Evolutionary conservation across 23 tunicate species (phyloP), one percentile per base, ranked within the genome.

Genomic region (Oikopleura vanhoeffeni): DNA sequence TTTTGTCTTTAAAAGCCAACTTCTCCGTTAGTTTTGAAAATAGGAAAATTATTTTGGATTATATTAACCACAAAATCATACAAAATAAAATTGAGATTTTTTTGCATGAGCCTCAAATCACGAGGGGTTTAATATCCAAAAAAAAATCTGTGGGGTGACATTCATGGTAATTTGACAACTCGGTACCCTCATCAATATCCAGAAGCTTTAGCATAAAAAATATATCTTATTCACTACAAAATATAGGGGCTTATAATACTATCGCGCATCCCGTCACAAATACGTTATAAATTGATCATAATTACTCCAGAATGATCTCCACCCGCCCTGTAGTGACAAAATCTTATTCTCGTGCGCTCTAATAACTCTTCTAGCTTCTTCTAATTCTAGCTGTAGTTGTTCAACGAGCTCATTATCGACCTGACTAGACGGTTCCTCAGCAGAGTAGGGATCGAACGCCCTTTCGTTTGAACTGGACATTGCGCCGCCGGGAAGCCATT

Each of bases 231-330:
- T n/a, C n/a, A n/a, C n/a, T n/a, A n/a, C n/a, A n/a, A n/a, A n/a
- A n/a, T n/a, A n/a, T n/a, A n/a, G n/a, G n/a, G n/a, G n/a, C n/a
- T n/a, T n/a, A n/a, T n/a, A n/a, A n/a, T 8, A 49, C 34, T 71
- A 71, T 71, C 79, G 35, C 79, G 79, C 79, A 71, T 71, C 79
- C 79, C 79, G 79, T 71, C 35, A 30, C 79, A 71, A 71, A 32
- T 71, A 71, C 79, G 34, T 4, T 18, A 18, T 32, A 32, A 71
- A 71, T 13, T 32, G 34, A 2, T 28, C 34, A 71, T 71, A 71
- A 18, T 18, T 13, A 71, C 32, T 32, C 79, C 79, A 71, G 79
- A 71, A 71, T 24, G 79, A 71, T 71, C 79, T 71, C 79, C 79
- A 71, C 79, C 79, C 79, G 79, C 32, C 79, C 79, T 71, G 79